A percentile compares a stretch with the other conserved stretches of the same genome.
These are phyloP conservation scores for Sebastes vulpes DNA, from an alignment of 2,797 vertebrate genomes.

Conservation along the genomic window DNA sequence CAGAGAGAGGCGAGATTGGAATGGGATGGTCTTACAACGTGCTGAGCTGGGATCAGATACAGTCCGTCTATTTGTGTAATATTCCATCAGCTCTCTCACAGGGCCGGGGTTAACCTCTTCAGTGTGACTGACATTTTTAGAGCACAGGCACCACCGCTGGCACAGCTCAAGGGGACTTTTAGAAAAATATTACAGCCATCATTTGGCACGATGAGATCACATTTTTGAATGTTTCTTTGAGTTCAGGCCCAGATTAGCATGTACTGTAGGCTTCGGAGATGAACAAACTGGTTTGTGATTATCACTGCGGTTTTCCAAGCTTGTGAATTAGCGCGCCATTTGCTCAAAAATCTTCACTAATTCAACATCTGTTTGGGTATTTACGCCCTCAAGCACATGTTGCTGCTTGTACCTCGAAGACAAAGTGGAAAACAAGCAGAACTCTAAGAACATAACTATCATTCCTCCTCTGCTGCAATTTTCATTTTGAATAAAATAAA, in stretches of 20 bases:
- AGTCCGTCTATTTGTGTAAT: constrained; percentile 81
- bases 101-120: constrained; percentile 76
- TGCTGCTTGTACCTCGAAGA: constrained; percentile 53
- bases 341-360: constrained; percentile 54
- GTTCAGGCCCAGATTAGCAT: constrained; percentile 65
- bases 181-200: constrained; percentile 67
- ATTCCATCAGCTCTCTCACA: constrained; percentile 71
- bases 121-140: constrained; percentile 83
- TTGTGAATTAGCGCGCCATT: constrained; percentile 53
- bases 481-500: constrained; percentile 26
- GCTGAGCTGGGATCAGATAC: constrained; percentile 83
- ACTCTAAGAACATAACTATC: constrained; percentile 45
- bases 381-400: constrained; percentile 43
- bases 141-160: constrained; percentile 73
- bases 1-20: constrained; percentile 80
- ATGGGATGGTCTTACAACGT: constrained; percentile 76
- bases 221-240: constrained; percentile 63
- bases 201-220: constrained; percentile 59
- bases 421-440: constrained; percentile 50
- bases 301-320: constrained; percentile 48
- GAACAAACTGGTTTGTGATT: constrained; percentile 53
- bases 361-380: constrained; percentile 57
- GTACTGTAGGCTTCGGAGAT: constrained; percentile 44
- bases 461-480: constrained; percentile 34
- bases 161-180: constrained; percentile 66